Evolutionary conservation across 1,140 invertebrate species (phyloP), one percentile per base, ranked within the genome.

Genomic region (Charaxes varanes): DNA sequence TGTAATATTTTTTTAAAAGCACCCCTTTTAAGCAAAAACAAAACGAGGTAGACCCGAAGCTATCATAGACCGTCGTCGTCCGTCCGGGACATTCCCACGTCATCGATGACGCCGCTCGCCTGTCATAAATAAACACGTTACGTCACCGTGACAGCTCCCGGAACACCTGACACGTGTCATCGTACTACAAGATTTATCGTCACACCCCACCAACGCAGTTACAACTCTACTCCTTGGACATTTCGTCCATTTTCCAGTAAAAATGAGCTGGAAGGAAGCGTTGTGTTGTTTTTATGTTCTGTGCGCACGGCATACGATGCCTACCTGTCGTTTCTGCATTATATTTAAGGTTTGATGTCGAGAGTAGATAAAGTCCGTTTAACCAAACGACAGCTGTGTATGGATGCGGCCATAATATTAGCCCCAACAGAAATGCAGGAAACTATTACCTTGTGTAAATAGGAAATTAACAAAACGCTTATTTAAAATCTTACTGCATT

Each of bases 311-410:
- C 40, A 38, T 46, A 48, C 57, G 41, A 58, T 45, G 57, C 44
- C 64, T 76, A 76, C 76, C 71, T 76, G 76, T 80, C 68, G 58
- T 77, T 65, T 66, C 62, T 67, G 66, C 59, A 63, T 77, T 69
- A 48, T 67, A 49, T 59, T 59, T 66, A 46, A 68, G 53, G 50
- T 70, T 73, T 70, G 67, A 73, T 77, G 55, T 47, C 35, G 16
- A 60, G 59, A 55, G 57, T 46, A 41, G 68, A 74, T 74, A 74
- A 50, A 31, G 43, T 50, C 40, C 36, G 41, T 55, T 36, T 47
- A 23, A 48, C 55, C 43, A 43, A 7, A 12, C 14, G 34, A 24
- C 19, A 12, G n/a, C n/a, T n/a, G n/a, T n/a, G n/a, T n/a, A n/a
- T n/a, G n/a, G n/a, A n/a, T n/a, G n/a, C n/a, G n/a, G n/a, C n/a